Evolutionary conservation across 2,113 vertebrate genomes (phyloP).

Genomic region (Lates calcarifer): DNA sequence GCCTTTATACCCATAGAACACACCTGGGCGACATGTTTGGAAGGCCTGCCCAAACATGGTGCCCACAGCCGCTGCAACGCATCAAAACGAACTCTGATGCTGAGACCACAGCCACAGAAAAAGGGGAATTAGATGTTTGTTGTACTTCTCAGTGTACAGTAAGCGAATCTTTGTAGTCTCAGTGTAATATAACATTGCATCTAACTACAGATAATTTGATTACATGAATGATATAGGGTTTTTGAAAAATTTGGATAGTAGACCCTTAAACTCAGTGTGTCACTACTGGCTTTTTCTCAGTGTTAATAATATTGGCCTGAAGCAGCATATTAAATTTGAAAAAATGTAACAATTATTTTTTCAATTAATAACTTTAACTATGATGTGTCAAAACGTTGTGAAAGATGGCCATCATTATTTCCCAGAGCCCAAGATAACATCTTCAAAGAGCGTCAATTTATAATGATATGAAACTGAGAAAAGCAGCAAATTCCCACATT

Average conservation of each 20-base stretch:
- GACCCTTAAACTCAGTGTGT: background rate
- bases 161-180: background rate
- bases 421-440: too few relatives aligned
- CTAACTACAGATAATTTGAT: too few relatives aligned
- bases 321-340: background rate
- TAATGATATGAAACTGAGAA: background rate
- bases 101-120: conserved; percentile 30
- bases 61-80: background rate
- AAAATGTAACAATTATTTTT: background rate
- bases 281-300: background rate
- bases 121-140: conserved; percentile 50
- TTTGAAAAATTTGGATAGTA: background rate
- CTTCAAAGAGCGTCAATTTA: background rate
- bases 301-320: background rate
- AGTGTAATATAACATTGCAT: background rate
- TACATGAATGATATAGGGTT: background rate
- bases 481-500: background rate
- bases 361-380: background rate
- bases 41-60: background rate
- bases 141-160: conserved; percentile 12
- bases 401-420: background rate
- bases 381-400: background rate
- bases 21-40: conserved; percentile 56
- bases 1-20: conserved; percentile 37
- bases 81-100: conserved; percentile 44